These are phyloP conservation scores for Drosophila tani DNA, from an alignment of 1,140 invertebrate genomes.

Conservation along the genomic window DNA sequence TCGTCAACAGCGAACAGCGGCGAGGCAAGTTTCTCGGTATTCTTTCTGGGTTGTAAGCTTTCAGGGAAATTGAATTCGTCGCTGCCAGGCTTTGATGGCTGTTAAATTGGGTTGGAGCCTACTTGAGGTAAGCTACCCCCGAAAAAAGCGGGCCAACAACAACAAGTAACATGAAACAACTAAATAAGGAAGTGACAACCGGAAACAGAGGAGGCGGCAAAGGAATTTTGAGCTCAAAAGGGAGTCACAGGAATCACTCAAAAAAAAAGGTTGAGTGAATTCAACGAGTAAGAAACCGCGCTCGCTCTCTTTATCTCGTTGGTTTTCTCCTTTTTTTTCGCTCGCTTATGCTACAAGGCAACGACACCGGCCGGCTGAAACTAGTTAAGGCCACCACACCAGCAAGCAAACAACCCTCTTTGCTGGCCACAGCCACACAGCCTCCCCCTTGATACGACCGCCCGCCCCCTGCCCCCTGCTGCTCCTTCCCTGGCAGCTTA, in stretches of 20 bases:
- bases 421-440: slow-evolving; percentile 27
- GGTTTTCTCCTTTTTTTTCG: slow-evolving; percentile 14
- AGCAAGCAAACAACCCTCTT: slow-evolving; percentile 39
- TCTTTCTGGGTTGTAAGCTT: slow-evolving; percentile 32
- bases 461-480: neutral
- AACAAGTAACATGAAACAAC: slow-evolving; percentile 54
- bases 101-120: slow-evolving; percentile 69
- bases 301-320: slow-evolving; percentile 20
- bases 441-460: slow-evolving; percentile 7
- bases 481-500: slow-evolving; percentile 68
- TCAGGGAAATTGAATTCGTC: slow-evolving; percentile 74
- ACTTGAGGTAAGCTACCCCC: slow-evolving; percentile 20
- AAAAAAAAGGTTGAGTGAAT: slow-evolving; percentile 31
- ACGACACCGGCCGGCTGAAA: slow-evolving; percentile 81
- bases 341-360: slow-evolving; percentile 49
- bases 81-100: slow-evolving; percentile 57
- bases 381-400: slow-evolving; percentile 66
- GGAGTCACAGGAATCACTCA: slow-evolving; percentile 35
- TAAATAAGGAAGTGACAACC: slow-evolving; percentile 82
- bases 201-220: slow-evolving; percentile 74
- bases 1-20: slow-evolving; percentile 13
- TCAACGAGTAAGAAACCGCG: neutral
- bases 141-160: slow-evolving; percentile 13
- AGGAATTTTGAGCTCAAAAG: slow-evolving; percentile 58
- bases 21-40: slow-evolving; percentile 1